Percentiles rank a stretch among this genome's conserved stretches.
These are phyloP conservation scores for Hycleus phaleratus DNA, from an alignment of 1,140 invertebrate genomes.

Conservation along the genomic window DNA sequence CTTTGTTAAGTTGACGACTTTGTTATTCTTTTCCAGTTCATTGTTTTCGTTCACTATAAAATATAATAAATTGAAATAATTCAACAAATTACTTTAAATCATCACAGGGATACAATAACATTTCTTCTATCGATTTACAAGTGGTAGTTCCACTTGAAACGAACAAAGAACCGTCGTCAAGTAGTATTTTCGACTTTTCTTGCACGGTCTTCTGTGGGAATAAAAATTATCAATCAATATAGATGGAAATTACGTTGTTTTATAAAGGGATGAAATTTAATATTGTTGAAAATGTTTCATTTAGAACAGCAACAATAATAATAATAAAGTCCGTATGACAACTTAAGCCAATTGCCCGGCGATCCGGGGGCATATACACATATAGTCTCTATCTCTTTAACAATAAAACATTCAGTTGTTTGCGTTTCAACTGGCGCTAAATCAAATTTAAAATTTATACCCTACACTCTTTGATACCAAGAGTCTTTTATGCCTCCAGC, in stretches of 20 bases:
- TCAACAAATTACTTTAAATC: too few relatives aligned
- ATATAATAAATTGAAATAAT: background rate
- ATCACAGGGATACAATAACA: background rate
- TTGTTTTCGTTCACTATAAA: background rate
- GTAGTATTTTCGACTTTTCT: background rate
- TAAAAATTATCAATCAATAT: too few relatives aligned
- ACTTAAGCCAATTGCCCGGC: conserved; percentile 35
- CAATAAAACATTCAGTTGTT: conserved; percentile 33
- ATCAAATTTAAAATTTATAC: conserved; percentile 38
- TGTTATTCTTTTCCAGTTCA: conserved; percentile 12
- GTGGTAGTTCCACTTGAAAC: too few relatives aligned
- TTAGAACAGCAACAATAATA: too few relatives aligned
- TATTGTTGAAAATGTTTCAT: conserved; percentile 1
- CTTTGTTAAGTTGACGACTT: conserved; percentile 6
- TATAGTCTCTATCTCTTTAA: conserved; percentile 12
- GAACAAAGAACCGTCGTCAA: conserved; percentile 8
- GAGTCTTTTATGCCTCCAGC: conserved; percentile 29
- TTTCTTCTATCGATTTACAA: too few relatives aligned
- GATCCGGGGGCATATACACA: conserved; percentile 18
- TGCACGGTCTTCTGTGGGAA: too few relatives aligned
- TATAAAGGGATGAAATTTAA: conserved; percentile 1
- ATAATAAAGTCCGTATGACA: conserved; percentile 15
- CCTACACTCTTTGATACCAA: conserved; percentile 35
- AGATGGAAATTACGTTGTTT: too few relatives aligned
- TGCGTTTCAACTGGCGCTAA: conserved; percentile 32